Base-by-base conservation (phyloP, 2,888 invertebrate genomes). In the Myopa testacea region DNA sequence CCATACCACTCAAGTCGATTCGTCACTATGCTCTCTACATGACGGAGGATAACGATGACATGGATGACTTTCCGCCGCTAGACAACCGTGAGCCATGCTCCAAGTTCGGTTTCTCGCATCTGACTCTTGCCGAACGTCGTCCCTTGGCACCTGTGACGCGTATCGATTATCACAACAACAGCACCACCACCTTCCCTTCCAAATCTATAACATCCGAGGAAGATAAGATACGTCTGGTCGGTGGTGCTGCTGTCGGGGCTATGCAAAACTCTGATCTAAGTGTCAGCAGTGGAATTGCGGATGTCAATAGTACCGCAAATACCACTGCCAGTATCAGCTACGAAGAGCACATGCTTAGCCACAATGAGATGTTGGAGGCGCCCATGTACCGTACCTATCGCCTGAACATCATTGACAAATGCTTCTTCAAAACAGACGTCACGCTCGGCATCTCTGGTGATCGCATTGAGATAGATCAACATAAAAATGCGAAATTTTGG, bases 21-120 rank as follows among this genome's bases (percentile, higher is more conserved):
- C 90, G 91, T 76, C 92, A 93, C 85, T 98, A 97, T 88, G 96
- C 96, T 65, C 91, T 98, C 76, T 96, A 95, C 87, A 96, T 98
- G 88, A 97, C 96, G 40, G 98, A 98, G 90, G 98, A 98, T 85
- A 97, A 98, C 87, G 98, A 98, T 1, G 88, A 88, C 72, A 86
- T 88, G 85, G 98, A 98, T 90, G 98, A 97, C 84, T 98, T 99
- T 87, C 98, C 98, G 0, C 95, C 95, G 83, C 91, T 99, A 14
- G 97, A 98, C 87, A 92, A 94, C 16, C 92, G 93, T 79, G 98
- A 98, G 89, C 94, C 94, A 1, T 95, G 98, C 82, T 94, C 95
- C 0, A 98, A 98, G 89, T 98, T 98, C 89, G 96, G 96, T 45
- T 98, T 98, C 88, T 93, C 93, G 14, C 95, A 95, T 83, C 91